Conservation (phyloP, 2,888 invertebrate species). For the Cryptophagus acutangulus region DNA sequence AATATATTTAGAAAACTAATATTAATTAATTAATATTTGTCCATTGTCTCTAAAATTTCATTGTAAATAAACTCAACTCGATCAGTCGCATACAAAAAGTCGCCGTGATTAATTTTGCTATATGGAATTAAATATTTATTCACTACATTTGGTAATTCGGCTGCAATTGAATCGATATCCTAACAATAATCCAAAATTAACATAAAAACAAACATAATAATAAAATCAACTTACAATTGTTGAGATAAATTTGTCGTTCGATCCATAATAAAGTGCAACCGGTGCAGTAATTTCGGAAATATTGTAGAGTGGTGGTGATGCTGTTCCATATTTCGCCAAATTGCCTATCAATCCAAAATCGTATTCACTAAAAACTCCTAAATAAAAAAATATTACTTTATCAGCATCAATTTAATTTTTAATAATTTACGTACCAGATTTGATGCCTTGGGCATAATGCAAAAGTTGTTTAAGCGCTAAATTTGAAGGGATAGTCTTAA, state of each 20-base stretch:
- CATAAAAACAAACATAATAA: background rate
- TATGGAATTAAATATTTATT: background rate
- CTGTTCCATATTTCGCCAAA: slow-evolving; percentile 36
- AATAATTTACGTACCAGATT: slow-evolving; percentile 32
- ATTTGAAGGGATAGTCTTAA: slow-evolving; percentile 13
- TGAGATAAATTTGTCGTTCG: slow-evolving; percentile 47
- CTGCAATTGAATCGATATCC: background rate
- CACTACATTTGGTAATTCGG: background rate
- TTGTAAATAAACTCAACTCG: background rate
- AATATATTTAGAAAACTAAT: no score
- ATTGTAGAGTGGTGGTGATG: slow-evolving; percentile 46
- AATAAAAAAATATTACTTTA: slow-evolving; percentile 5
- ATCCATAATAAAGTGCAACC: slow-evolving; percentile 46
- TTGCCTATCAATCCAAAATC: slow-evolving; percentile 50
- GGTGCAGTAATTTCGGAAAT: slow-evolving; percentile 43
- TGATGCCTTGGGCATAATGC: slow-evolving; percentile 64
- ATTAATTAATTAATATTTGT: background rate
- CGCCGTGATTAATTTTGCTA: background rate
- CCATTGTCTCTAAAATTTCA: background rate
- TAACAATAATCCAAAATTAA: background rate
- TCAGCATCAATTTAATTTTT: background rate
- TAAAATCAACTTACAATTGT: background rate
- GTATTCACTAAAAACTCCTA: slow-evolving; percentile 52
- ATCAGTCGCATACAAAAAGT: slow-evolving; percentile 1
- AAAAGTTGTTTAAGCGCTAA: slow-evolving; percentile 51